These are phyloP conservation scores for Catharus fuscescens DNA, from an alignment of 2,113 vertebrate species.

Conservation along the genomic window DNA sequence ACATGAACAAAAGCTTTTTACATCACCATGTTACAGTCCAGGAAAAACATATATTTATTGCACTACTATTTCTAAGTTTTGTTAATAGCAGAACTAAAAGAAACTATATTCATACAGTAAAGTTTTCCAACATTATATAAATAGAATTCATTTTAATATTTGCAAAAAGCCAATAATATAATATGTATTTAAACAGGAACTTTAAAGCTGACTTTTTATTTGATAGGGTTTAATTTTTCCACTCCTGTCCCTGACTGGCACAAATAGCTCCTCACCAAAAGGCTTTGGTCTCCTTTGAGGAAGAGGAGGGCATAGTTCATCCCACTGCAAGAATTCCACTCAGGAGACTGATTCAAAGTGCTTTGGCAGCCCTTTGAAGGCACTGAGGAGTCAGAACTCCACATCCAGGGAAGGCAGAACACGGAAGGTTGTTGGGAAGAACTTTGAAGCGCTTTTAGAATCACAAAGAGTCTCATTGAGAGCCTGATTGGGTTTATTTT, in stretches of 20 bases:
- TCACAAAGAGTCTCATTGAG: neutral
- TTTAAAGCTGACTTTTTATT: neutral
- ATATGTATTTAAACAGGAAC: too few relatives aligned
- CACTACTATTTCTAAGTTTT: too few relatives aligned
- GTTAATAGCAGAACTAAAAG: too few relatives aligned
- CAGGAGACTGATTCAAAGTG: neutral
- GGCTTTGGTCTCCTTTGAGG: neutral
- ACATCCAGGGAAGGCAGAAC: neutral
- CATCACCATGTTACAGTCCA: too few relatives aligned
- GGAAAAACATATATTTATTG: too few relatives aligned
- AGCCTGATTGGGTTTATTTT: neutral
- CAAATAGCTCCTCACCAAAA: neutral
- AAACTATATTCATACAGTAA: too few relatives aligned
- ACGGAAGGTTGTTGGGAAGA: neutral
- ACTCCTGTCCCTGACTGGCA: neutral
- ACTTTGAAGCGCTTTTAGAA: neutral
- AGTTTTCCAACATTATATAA: too few relatives aligned
- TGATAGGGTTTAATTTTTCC: neutral
- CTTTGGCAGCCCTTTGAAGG: neutral
- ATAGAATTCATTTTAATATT: too few relatives aligned
- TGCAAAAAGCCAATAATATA: too few relatives aligned
- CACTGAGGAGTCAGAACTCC: neutral
- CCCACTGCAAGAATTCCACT: neutral
- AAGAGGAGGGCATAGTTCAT: neutral
- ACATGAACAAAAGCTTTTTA: too few relatives aligned